Base-by-base conservation (phyloP, 2,797 vertebrate genomes). In the Echiichthys vipera region DNA sequence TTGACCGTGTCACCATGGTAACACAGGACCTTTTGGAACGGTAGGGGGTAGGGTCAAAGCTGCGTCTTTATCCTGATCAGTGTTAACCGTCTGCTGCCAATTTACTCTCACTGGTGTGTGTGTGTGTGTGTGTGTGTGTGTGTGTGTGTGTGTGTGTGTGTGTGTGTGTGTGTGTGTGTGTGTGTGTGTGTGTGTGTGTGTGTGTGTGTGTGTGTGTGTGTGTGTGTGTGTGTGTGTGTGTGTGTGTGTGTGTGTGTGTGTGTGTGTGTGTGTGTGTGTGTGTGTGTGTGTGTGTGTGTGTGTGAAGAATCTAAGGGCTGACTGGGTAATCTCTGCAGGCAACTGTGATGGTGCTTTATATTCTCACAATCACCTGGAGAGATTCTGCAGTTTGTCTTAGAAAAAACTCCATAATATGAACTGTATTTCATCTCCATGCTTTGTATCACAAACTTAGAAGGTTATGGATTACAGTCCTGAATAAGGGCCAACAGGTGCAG, bases 291-390 rank as follows among this genome's bases (percentile, higher is more conserved):
- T 25, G 37, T 59, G 24, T 34, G n/a, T 32, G 50, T 29, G 5
- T 40, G 29, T 56, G 46, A 71, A 34, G 42, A 81, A 17, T 57
- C 42, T 57, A 36, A 58, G 55, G 92, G 62, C 92, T 94, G 95
- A 96, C 95, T 97, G 96, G 84, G 92, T 97, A 98, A 98, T 98
- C 97, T 98, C 97, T 97, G 95, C 96, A 97, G 97, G 97, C 96
- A 98, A 97, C 96, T 97, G 97, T 97, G 96, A 96, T 94, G 90
- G 85, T 91, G 90, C 90, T 85, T 88, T 94, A 92, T 82, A 84
- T 88, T 96, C 95, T 97, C 96, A 97, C 97, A 97, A 92, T 97
- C 96, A 96, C 95, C 94, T 80, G 95, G 93, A 98, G 96, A 97
- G 96, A 96, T 97, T 96, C 94, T 95, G 92, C 94, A 94, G 96